These are phyloP conservation scores for Allophyes oxyacanthae DNA, from an alignment of 2,888 invertebrate genomes.

Conservation along the genomic window DNA sequence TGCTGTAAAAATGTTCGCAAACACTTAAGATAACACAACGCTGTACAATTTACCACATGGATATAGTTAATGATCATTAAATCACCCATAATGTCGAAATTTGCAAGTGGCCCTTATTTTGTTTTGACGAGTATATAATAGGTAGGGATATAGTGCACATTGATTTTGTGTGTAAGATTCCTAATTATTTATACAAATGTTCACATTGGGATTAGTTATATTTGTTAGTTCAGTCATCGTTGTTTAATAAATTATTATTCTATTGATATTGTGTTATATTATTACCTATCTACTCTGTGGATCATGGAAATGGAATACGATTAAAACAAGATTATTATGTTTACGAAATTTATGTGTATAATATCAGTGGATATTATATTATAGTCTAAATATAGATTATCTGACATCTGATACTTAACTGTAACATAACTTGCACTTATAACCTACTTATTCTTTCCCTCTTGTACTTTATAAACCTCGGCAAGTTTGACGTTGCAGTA, in stretches of 20 bases:
- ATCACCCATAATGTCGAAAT: no score
- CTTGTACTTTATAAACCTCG: constrained; percentile 93
- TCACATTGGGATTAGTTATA: constrained; percentile 58
- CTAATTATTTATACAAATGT: constrained; percentile 65
- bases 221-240: constrained; percentile 69
- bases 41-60: no score
- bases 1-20: no score
- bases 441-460: constrained; percentile 77
- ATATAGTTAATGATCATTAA: no score
- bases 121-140: not conserved
- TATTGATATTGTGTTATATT: constrained; percentile 45
- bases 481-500: constrained; percentile 92
- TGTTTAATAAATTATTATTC: constrained; percentile 73
- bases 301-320: constrained; percentile 21
- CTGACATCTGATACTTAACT: constrained; percentile 34
- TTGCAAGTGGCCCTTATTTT: no score
- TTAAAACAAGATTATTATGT: constrained; percentile 15
- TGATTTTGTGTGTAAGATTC: constrained; percentile 63
- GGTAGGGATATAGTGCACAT: constrained; percentile 18
- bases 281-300: no score
- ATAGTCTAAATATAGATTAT: constrained; percentile 30
- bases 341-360: constrained; percentile 6
- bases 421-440: constrained; percentile 53
- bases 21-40: no score
- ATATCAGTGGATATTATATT: constrained; percentile 29